These are phyloP conservation scores for Thamnophis elegans DNA, from an alignment of 2,797 vertebrate genomes.

Conservation along the genomic window DNA sequence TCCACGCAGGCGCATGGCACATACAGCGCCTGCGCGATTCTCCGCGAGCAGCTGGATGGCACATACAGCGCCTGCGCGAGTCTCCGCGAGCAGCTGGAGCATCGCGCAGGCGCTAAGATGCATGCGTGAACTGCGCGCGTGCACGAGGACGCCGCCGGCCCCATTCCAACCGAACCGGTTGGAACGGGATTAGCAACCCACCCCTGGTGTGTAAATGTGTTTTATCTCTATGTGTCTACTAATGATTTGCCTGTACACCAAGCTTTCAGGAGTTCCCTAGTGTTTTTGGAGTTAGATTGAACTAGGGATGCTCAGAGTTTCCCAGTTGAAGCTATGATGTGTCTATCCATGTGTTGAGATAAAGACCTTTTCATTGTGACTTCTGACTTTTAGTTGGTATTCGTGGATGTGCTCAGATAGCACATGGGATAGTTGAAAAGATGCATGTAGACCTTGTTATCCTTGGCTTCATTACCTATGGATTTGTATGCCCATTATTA, in stretches of 20 bases:
- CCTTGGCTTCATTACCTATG: not conserved
- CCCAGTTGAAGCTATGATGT: not conserved
- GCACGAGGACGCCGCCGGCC: no score
- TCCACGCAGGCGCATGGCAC: no score
- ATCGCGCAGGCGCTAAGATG: no score
- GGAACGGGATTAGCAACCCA: no score
- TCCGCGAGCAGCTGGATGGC: no score
- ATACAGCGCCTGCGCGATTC: no score
- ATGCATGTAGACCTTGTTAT: not conserved
- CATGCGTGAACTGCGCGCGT: no score
- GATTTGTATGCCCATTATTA: not conserved
- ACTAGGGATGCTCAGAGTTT: not conserved
- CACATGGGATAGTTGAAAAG: not conserved
- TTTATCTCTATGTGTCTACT: not conserved
- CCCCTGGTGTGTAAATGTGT: not conserved
- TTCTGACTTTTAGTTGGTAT: not conserved
- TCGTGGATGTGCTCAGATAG: not conserved
- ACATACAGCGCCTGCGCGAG: no score
- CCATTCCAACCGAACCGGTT: no score
- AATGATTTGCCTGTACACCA: not conserved
- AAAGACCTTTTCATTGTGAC: not conserved
- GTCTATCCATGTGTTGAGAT: not conserved
- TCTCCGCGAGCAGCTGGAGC: no score
- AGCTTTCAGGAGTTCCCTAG: not conserved
- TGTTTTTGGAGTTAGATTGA: not conserved